These are phyloP conservation scores for Coregonus ussuriensis DNA, from an alignment of 2,797 vertebrate genomes.

Conservation along the genomic window DNA sequence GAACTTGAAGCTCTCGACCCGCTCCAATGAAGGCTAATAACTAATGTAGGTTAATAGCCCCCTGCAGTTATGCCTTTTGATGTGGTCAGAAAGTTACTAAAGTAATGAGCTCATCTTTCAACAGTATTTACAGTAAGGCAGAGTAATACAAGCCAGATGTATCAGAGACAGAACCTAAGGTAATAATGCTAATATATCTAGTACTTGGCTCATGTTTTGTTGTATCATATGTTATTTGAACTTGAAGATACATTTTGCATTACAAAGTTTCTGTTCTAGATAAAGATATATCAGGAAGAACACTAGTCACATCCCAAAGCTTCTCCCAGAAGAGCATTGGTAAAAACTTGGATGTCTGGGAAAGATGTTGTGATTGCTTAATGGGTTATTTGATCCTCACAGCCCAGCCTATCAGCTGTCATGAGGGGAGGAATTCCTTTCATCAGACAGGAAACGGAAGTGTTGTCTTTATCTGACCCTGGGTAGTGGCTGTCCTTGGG, in stretches of 20 bases:
- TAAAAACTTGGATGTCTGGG: slow-evolving; percentile 27
- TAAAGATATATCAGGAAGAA: not conserved
- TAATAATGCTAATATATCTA: not conserved
- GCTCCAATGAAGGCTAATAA: too few relatives aligned
- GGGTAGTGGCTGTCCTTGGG: slow-evolving; percentile 5
- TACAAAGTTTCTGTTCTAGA: too few relatives aligned
- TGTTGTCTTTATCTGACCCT: slow-evolving; percentile 47
- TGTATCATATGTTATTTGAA: not conserved
- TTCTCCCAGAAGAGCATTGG: not conserved
- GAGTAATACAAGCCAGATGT: not conserved
- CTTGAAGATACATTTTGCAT: not conserved
- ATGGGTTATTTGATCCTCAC: slow-evolving; percentile 33
- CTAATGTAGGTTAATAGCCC: too few relatives aligned
- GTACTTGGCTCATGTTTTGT: not conserved
- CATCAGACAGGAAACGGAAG: slow-evolving; percentile 59
- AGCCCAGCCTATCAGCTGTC: slow-evolving; percentile 11
- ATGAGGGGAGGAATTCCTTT: slow-evolving; percentile 42
- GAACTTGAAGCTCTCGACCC: too few relatives aligned
- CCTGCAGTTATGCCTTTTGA: too few relatives aligned
- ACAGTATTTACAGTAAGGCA: not conserved
- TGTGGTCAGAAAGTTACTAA: too few relatives aligned
- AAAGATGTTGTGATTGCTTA: slow-evolving; percentile 45
- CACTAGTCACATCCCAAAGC: not conserved
- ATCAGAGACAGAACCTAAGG: not conserved
- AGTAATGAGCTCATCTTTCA: not conserved